These are phyloP conservation scores for Microcebus ravelobensis DNA, from an alignment of 2,113 vertebrate species.

Conservation along the genomic window DNA sequence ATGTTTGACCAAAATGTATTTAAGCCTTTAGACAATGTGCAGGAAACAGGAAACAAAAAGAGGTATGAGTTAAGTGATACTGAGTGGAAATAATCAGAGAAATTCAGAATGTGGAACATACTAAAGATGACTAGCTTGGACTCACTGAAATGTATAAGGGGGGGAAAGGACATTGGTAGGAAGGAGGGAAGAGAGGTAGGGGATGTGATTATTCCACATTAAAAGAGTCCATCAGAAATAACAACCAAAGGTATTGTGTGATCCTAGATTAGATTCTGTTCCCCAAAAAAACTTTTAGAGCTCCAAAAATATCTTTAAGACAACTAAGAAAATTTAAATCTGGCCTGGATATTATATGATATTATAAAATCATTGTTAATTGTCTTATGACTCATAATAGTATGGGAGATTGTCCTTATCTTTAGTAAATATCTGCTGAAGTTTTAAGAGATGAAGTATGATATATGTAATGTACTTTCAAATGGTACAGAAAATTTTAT, in stretches of 20 bases:
- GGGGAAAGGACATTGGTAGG: background rate
- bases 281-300: background rate
- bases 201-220: background rate
- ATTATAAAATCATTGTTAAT: background rate
- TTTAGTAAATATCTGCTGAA: background rate
- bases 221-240: background rate
- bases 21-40: background rate
- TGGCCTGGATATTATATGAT: background rate
- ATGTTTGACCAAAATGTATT: background rate
- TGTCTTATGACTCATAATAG: background rate
- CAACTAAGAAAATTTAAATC: background rate
- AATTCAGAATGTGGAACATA: background rate
- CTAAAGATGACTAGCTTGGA: background rate
- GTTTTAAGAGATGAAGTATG: background rate
- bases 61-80: background rate
- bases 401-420: background rate
- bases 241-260: background rate
- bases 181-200: background rate
- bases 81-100: background rate
- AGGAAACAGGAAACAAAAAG: constrained; percentile 27
- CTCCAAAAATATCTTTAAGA: background rate
- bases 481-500: background rate
- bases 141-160: background rate
- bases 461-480: background rate
- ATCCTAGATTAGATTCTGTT: background rate